Conservation (phyloP, 2,797 vertebrate species). For the Mergus octosetaceus region DNA sequence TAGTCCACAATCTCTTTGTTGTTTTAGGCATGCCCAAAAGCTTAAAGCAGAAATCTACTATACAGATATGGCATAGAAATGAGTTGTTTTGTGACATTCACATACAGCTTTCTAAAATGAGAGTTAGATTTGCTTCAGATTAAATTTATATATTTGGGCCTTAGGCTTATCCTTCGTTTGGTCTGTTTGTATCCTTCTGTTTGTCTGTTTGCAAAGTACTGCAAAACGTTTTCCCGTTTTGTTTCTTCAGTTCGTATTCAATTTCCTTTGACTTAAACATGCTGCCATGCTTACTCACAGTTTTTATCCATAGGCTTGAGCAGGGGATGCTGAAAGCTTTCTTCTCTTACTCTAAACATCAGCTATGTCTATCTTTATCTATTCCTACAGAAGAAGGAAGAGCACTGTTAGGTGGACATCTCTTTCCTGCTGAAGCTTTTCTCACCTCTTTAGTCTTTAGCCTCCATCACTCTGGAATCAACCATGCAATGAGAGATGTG, state of each 20-base stretch:
- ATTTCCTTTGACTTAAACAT: neutral
- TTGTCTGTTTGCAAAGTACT: no score
- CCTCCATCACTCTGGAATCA: neutral
- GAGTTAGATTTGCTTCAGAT: neutral
- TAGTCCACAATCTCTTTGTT: neutral
- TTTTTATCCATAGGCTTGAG: neutral
- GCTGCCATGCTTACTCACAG: neutral
- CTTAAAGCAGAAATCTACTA: neutral
- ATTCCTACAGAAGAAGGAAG: neutral
- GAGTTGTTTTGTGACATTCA: neutral
- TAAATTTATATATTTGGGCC: neutral
- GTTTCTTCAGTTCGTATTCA: neutral
- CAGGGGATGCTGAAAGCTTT: neutral
- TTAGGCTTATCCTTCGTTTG: neutral
- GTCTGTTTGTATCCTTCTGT: neutral
- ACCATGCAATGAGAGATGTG: neutral
- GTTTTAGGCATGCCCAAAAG: neutral
- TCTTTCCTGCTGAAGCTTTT: neutral
- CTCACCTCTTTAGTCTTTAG: neutral
- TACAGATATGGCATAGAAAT: neutral
- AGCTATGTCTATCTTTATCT: neutral
- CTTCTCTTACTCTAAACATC: neutral
- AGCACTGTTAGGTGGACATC: neutral
- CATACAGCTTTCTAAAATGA: neutral
- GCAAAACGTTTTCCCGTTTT: neutral